These are phyloP conservation scores for Phyllostomus hastatus DNA, from an alignment of 2,113 vertebrate genomes.

Conservation along the genomic window DNA sequence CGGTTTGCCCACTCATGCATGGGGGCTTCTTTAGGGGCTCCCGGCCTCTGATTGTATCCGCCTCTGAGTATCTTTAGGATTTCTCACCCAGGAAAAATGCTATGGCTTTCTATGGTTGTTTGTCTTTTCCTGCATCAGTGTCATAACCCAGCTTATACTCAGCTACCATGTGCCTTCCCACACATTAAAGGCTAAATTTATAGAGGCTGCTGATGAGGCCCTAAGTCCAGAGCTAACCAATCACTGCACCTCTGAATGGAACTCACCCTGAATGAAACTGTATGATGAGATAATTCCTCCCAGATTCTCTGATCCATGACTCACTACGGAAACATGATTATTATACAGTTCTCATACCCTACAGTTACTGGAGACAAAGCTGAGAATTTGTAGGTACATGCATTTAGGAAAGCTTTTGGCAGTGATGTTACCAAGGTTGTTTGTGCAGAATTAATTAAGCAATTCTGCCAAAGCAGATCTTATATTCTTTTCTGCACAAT, in stretches of 20 bases:
- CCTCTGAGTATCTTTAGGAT: background rate
- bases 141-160: background rate
- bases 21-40: background rate
- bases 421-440: background rate
- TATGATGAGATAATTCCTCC: background rate
- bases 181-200: background rate
- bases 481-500: background rate
- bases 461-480: background rate
- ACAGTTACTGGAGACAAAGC: conserved; percentile 20
- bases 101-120: background rate
- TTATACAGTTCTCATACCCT: background rate
- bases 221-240: background rate
- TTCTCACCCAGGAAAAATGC: background rate
- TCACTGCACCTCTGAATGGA: background rate
- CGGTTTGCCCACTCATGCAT: background rate
- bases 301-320: background rate
- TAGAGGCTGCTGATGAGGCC: background rate
- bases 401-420: background rate
- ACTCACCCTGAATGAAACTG: background rate
- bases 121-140: background rate
- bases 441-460: background rate
- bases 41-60: background rate
- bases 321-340: background rate
- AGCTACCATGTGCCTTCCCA: background rate
- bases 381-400: background rate